phyloP scores from a whole-genome alignment of 2,113 vertebrate genomes.

The Cervus canadensis region DNA sequence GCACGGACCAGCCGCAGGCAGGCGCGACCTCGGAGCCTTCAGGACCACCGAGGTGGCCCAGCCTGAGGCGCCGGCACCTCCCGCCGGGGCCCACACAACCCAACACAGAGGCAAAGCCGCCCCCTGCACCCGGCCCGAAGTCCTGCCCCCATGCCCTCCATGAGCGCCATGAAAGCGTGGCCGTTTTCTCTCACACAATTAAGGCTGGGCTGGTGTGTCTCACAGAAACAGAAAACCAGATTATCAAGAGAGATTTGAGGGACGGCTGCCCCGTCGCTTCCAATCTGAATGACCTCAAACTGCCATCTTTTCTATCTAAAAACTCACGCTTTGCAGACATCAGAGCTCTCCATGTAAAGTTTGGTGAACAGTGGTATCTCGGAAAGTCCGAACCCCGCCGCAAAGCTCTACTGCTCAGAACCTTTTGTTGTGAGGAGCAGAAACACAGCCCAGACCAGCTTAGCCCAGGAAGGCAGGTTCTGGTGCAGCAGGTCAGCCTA shows the following conservation, averaged over 20 bases:
- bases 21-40: fast-evolving
- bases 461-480: not conserved
- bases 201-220: fast-evolving
- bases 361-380: fast-evolving
- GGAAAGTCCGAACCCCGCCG: fast-evolving
- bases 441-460: not conserved
- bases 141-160: not conserved
- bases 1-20: fast-evolving
- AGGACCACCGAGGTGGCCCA: fast-evolving
- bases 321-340: not conserved
- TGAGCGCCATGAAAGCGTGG: fast-evolving
- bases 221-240: not conserved
- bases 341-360: fast-evolving
- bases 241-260: fast-evolving
- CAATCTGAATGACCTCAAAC: fast-evolving
- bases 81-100: not conserved
- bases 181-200: fast-evolving
- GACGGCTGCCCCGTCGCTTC: fast-evolving
- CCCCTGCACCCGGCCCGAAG: fast-evolving
- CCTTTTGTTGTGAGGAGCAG: not conserved
- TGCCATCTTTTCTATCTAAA: not conserved
- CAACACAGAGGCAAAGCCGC: not conserved
- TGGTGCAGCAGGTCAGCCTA: fast-evolving
- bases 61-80: fast-evolving
- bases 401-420: not conserved